Base-by-base conservation (phyloP, 2,113 vertebrate species). In the Chloropsis cyanopogon region DNA sequence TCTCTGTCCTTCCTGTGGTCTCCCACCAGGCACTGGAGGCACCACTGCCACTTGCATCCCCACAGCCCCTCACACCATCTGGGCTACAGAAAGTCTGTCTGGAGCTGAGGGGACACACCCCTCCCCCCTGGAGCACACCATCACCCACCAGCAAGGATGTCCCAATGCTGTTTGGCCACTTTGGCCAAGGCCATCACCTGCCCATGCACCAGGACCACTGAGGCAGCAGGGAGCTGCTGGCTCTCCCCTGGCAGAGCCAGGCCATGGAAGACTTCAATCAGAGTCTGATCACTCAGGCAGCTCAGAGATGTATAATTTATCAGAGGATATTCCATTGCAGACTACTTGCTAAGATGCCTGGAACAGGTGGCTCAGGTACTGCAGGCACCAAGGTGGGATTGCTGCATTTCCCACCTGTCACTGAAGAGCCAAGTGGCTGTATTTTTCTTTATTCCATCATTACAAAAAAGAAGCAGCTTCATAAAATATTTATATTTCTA, bases 401-500 rank as follows among this genome's bases (percentile, higher is more conserved):
- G 21, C 50, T 21, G 44, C 61, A 1, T 6, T 35, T 33, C 76
- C 60, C 13, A 28, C 70, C 66, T 33, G 10, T 11, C 4, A 3
- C 77, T 33, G 9, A 77, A 18, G 72, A 73, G 64, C 41, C 28
- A 73, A 86, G 65, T 21, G 72, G 52, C 35, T 4, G 26, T 28
- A 57, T 63, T 86, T 75, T 70, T 22, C 68, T 90, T 88, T 76
- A 90, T 68, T 59, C 68, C 46, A 0, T 59, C 49, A 65, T 75
- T 93, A 88, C 39, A 35, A 65, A 56, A 56, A 72, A 92, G 47
- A 26, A 77, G 76, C 61, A 28, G 92, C 77, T 86, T 81, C 61
- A 59, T 90, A 89, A 92, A 92, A 89, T 92, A 93, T 93, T 93
- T 90, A 85, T 77, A 84, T 93, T 81, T 76, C 75, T 76, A 72